Evolutionary conservation across 2,888 invertebrate species (phyloP), one percentile per base, ranked within the genome.

Genomic region (Baccha elongata): DNA sequence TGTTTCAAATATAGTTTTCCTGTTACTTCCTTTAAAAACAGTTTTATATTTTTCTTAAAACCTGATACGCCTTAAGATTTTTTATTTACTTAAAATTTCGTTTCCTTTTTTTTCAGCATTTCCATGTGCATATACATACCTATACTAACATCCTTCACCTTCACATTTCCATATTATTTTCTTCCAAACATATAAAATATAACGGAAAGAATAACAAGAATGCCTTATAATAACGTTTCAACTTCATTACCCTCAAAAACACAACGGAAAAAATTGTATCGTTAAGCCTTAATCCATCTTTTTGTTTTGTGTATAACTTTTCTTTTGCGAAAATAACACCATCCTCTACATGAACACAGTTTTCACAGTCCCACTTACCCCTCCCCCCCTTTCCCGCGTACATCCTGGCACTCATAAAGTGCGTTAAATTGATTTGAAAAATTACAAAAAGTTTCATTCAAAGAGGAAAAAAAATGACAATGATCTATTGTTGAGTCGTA

Each of bases 241-340:
- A 62, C 79, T 67, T 55, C 79, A 79, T 68, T 79, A 73, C 73
- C 67, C 73, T 23, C 40, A 53, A 42, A 37, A 79, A 71, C 52
- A 73, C 50, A 79, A 50, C 37, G 35, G 65, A 67, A 37, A 48
- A 40, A 67, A 53, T 48, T 32, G 17, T 15, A 29, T 72, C 46
- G 62, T 46, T 64, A 44, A 64, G 58, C 67, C 50, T 35, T 67
- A 75, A 75, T 68, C 60, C 75, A 60, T 75, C 73, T 42, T 68
- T 64, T 48, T 42, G 50, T 13, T 48, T 67, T 21, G 3, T 10
- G n/a, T 7, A 15, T 44, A 35, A 58, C 58, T 23, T 58, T 37
- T 48, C 42, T 53, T 11, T 26, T 26, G 42, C 23, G 50, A 26
- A 26, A 68, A 62, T 53, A 58, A 48, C 55, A 40, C 76, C 62